Percentiles rank a stretch among this genome's conserved stretches.
Conservation (phyloP, 2,888 invertebrate species). For the Eupithecia dodoneata region DNA sequence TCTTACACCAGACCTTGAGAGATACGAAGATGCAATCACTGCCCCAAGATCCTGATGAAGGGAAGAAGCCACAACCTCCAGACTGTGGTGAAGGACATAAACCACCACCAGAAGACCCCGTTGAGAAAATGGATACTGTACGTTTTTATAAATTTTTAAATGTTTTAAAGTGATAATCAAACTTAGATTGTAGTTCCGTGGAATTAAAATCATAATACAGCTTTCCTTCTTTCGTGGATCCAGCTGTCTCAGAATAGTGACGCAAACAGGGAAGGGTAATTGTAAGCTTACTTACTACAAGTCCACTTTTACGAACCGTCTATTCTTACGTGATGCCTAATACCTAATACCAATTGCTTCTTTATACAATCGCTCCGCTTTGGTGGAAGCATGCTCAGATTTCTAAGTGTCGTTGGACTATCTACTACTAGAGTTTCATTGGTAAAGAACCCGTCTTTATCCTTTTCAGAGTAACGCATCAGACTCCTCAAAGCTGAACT, state of each 20-base stretch:
- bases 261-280: no score
- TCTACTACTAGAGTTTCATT: background rate
- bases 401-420: background rate
- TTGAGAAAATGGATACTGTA: slow-evolving; percentile 54
- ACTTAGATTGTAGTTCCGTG: background rate
- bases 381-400: background rate
- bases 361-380: no score
- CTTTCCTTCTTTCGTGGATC: no score
- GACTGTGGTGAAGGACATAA: slow-evolving; percentile 20
- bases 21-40: slow-evolving; percentile 39
- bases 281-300: no score
- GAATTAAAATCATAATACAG: background rate
- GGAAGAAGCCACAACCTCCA: slow-evolving; percentile 14
- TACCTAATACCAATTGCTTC: no score
- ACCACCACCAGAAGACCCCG: background rate
- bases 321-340: no score
- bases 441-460: background rate
- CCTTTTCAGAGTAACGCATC: slow-evolving; percentile 55
- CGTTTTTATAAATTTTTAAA: slow-evolving; percentile 39
- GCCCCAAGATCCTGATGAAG: slow-evolving; percentile 20
- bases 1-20: slow-evolving; percentile 75
- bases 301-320: no score
- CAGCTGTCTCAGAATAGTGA: no score
- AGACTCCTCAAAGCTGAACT: slow-evolving; percentile 24
- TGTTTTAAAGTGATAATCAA: no score